Conservation (phyloP, 2,113 vertebrate species). For the Brienomyrus brachyistius region DNA sequence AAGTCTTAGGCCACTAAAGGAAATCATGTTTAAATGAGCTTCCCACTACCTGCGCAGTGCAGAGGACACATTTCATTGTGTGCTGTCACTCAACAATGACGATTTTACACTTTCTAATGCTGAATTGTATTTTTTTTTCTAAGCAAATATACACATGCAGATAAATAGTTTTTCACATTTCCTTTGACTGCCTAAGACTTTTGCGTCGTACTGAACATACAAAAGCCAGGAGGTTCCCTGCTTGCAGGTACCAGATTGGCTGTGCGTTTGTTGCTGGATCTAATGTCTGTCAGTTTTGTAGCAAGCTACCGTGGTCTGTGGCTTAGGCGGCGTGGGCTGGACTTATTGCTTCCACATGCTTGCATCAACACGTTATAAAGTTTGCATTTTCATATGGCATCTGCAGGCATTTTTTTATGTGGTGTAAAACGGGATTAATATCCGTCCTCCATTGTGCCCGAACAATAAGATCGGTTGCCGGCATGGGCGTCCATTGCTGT, state of each 20-base stretch:
- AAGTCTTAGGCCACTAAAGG: neutral
- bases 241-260: neutral
- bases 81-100: neutral
- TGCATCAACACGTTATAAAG: neutral
- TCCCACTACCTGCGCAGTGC: neutral
- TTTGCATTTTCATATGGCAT: neutral
- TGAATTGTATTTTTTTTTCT: neutral
- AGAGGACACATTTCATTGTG: neutral
- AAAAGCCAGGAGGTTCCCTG: neutral
- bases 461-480: neutral
- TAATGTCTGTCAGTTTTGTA: neutral
- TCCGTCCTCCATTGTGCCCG: neutral
- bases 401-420: neutral
- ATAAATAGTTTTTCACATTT: neutral
- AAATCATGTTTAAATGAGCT: neutral
- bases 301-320: neutral
- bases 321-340: neutral
- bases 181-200: neutral
- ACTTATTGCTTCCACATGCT: neutral
- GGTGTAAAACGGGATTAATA: neutral
- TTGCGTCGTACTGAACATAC: neutral
- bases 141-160: neutral
- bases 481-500: neutral
- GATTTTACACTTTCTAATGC: neutral
- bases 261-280: neutral